These are phyloP conservation scores for Paramuricea clavata DNA, from an alignment of 92 coral and sea anemone genomes.

Conservation along the genomic window DNA sequence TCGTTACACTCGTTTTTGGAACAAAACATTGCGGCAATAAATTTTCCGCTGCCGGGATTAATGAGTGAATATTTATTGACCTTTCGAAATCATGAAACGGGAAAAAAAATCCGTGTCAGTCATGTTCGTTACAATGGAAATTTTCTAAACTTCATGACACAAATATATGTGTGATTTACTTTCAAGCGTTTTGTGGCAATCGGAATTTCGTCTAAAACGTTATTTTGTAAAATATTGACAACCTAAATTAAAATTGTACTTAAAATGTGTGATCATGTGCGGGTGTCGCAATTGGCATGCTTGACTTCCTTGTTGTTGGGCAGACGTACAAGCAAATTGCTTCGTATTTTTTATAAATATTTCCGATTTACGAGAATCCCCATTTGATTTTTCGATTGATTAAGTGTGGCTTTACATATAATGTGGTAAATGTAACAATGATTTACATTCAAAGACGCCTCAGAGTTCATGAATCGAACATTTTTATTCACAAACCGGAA, in stretches of 20 bases:
- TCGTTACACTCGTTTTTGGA: slow-evolving; percentile 1
- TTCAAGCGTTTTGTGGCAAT: too few species aligned
- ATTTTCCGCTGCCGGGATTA: background rate
- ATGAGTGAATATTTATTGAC: background rate
- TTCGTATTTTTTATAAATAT: background rate
- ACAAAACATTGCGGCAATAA: background rate
- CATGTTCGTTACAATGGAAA: background rate
- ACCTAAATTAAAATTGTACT: background rate
- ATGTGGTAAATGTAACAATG: too few species aligned
- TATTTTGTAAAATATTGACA: too few species aligned
- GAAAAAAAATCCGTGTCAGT: too few species aligned
- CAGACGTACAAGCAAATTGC: background rate
- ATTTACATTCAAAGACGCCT: background rate
- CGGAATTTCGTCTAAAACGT: too few species aligned
- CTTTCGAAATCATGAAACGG: background rate
- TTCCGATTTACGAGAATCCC: background rate
- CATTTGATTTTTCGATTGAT: background rate
- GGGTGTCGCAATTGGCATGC: background rate
- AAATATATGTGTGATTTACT: too few species aligned
- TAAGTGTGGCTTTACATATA: too few species aligned
- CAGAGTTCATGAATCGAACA: background rate
- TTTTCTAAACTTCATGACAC: background rate
- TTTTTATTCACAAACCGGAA: slow-evolving; percentile 3
- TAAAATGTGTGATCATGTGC: background rate
- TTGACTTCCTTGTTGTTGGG: background rate